phyloP scores from a whole-genome alignment of 2,113 vertebrate species.

The Pontoporia blainvillei region DNA sequence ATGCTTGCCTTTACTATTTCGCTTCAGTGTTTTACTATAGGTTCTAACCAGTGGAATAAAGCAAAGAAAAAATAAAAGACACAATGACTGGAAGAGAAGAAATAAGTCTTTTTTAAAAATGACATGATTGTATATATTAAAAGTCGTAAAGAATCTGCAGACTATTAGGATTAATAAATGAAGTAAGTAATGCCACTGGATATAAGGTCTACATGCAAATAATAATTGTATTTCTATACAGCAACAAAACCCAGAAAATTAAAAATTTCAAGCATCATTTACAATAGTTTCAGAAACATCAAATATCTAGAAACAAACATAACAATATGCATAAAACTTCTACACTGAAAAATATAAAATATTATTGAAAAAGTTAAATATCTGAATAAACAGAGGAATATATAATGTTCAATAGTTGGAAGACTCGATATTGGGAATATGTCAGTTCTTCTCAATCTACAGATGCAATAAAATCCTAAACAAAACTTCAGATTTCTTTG shows the following conservation, averaged over 20 bases:
- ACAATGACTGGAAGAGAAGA: neutral
- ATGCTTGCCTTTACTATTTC: neutral
- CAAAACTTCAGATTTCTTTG: constrained; percentile 3
- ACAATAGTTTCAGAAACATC: neutral
- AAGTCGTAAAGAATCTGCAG: neutral
- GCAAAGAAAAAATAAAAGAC: neutral
- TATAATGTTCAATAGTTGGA: neutral
- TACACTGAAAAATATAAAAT: neutral
- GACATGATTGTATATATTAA: neutral
- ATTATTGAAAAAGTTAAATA: neutral
- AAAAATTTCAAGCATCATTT: neutral
- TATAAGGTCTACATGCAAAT: neutral
- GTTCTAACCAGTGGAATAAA: neutral
- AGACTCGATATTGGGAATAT: neutral
- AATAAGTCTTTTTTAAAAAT: neutral
- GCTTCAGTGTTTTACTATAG: neutral
- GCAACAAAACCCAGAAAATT: neutral
- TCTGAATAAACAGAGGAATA: neutral
- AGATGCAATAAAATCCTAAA: neutral
- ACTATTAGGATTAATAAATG: neutral
- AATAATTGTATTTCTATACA: neutral
- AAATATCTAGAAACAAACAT: neutral
- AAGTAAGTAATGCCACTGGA: neutral
- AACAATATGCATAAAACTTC: neutral
- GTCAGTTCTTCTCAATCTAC: neutral